Conservation (phyloP, 2,888 invertebrate species). For the Sepioteuthis lessoniana region DNA sequence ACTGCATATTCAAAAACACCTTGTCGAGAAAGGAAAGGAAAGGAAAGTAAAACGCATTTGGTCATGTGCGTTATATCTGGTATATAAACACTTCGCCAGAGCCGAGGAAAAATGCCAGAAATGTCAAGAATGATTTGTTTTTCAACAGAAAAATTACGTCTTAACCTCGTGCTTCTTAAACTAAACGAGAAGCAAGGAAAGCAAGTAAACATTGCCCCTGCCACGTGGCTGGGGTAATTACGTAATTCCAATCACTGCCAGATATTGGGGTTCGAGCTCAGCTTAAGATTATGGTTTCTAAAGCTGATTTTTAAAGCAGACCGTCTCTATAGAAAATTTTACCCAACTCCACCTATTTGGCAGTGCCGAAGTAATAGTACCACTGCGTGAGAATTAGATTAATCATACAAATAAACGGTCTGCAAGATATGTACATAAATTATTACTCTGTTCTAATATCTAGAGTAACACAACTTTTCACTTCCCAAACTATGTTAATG, state of each 20-base stretch:
- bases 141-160: background rate
- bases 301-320: background rate
- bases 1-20: background rate
- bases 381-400: too few species aligned
- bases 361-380: too few species aligned
- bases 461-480: too few species aligned
- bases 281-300: background rate
- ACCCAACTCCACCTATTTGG: too few species aligned
- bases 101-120: background rate
- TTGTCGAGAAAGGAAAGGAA: background rate
- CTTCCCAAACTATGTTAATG: too few species aligned
- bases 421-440: too few species aligned
- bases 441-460: too few species aligned
- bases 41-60: background rate
- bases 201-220: background rate
- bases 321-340: too few species aligned
- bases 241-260: background rate
- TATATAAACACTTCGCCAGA: background rate
- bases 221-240: background rate
- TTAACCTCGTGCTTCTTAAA: background rate
- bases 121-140: slow-evolving; percentile 13
- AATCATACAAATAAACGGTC: too few species aligned
- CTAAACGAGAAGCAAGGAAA: too few species aligned
- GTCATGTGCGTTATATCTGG: background rate
- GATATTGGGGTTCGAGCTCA: background rate